Evolutionary conservation across 2,888 invertebrate genomes (phyloP).

Genomic region (Sphaerophoria taeniata): DNA sequence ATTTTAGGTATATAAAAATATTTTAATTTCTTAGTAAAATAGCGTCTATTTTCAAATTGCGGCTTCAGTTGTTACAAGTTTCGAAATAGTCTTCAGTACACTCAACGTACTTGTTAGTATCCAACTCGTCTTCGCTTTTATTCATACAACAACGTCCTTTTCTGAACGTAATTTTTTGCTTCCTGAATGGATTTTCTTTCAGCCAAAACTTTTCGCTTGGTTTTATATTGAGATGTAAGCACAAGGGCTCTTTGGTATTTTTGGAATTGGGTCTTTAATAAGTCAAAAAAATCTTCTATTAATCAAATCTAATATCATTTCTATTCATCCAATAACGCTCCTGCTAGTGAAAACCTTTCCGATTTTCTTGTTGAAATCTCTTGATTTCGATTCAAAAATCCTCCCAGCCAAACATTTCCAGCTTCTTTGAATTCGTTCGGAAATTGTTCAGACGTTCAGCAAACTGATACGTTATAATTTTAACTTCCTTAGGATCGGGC

Average conservation of each 20-base stretch:
- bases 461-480: conserved; percentile 19
- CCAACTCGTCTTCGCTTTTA: too few relatives aligned
- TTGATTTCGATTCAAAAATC: conserved; percentile 20
- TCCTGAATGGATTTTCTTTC: too few relatives aligned
- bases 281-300: conserved; percentile 21
- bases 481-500: conserved; percentile 17
- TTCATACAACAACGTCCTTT: too few relatives aligned
- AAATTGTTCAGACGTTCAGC: conserved; percentile 19
- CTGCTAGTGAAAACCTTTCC: conserved; percentile 13
- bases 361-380: conserved; percentile 22
- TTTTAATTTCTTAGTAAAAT: neutral
- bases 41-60: too few relatives aligned
- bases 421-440: neutral
- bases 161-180: too few relatives aligned
- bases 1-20: neutral
- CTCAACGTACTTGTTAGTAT: too few relatives aligned
- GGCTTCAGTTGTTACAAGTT: too few relatives aligned
- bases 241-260: neutral
- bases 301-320: too few relatives aligned
- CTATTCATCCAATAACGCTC: neutral
- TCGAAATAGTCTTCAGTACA: too few relatives aligned
- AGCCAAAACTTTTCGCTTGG: too few relatives aligned
- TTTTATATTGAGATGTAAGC: neutral
- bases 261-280: conserved; percentile 11
- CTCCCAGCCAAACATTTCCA: conserved; percentile 25